Conservation (phyloP, 2,797 vertebrate species). For the Sternotherus odoratus region DNA sequence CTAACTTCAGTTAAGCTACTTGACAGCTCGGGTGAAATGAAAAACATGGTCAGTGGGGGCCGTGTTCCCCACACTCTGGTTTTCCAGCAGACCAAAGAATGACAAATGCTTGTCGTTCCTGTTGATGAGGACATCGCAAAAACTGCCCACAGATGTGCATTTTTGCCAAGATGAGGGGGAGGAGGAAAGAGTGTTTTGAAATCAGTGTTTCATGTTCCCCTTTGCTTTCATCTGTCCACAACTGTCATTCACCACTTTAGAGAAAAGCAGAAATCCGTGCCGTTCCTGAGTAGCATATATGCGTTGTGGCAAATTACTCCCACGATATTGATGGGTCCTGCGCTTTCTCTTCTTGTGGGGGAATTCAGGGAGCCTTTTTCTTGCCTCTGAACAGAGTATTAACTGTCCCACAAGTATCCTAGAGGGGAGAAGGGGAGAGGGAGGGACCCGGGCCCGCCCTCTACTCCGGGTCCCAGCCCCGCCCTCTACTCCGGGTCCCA, state of each 20-base stretch:
- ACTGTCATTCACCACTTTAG: slow-evolving; percentile 53
- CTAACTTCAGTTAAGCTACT: slow-evolving; percentile 48
- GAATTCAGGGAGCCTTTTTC: no score
- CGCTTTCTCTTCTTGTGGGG: no score
- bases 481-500: no score
- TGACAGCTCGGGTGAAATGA: slow-evolving; percentile 61
- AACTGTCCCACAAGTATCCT: no score
- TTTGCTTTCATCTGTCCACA: slow-evolving; percentile 63
- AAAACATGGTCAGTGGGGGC: slow-evolving; percentile 54
- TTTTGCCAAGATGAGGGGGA: slow-evolving; percentile 41
- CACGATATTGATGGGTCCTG: no score
- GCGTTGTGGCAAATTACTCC: no score
- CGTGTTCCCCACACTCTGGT: slow-evolving; percentile 57
- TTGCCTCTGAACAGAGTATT: no score
- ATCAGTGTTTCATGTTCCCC: slow-evolving; percentile 47
- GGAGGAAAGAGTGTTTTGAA: slow-evolving; percentile 12
- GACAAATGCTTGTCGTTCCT: slow-evolving; percentile 74
- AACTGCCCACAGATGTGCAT: slow-evolving; percentile 52
- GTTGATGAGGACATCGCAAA: slow-evolving; percentile 64
- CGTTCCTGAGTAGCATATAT: neutral
- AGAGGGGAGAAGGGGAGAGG: no score
- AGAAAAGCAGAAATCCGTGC: slow-evolving; percentile 29
- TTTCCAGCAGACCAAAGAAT: slow-evolving; percentile 66
- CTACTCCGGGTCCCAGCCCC: no score
- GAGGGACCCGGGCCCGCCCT: no score